A percentile compares a stretch with the other conserved stretches of the same genome.
Conservation (phyloP, 2,888 invertebrate species). For the Xanthorhoe designata region DNA sequence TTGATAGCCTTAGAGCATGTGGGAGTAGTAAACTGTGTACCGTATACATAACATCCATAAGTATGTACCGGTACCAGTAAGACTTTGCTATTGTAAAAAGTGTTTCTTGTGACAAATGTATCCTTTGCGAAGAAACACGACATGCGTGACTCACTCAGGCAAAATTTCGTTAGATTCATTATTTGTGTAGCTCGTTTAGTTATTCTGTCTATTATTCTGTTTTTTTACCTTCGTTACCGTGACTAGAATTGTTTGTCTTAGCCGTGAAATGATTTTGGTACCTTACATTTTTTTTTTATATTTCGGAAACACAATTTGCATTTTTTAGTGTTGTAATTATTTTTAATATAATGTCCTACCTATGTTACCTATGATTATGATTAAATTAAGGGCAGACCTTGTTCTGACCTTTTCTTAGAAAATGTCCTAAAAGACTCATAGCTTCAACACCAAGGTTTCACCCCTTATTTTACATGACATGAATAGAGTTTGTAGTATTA, state of each 20-base stretch:
- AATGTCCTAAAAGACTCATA: slow-evolving; percentile 14
- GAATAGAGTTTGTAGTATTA: slow-evolving; percentile 42
- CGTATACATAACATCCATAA: slow-evolving; percentile 1
- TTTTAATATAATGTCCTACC: too few relatives aligned
- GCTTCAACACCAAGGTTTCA: slow-evolving; percentile 10
- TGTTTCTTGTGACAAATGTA: slow-evolving; percentile 71
- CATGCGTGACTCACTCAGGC: slow-evolving; percentile 68
- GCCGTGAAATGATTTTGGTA: slow-evolving; percentile 1
- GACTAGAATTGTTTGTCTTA: slow-evolving; percentile 44
- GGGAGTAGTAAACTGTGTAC: slow-evolving; percentile 37
- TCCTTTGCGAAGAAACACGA: slow-evolving; percentile 64
- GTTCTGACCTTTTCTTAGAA: slow-evolving; percentile 32
- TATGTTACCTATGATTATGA: slow-evolving; percentile 9
- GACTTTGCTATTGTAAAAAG: slow-evolving; percentile 47
- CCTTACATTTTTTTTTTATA: slow-evolving; percentile 3
- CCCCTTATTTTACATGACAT: slow-evolving; percentile 12
- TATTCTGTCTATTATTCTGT: slow-evolving; percentile 30
- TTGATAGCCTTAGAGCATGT: slow-evolving; percentile 46
- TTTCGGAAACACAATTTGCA: slow-evolving; percentile 15
- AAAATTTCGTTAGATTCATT: slow-evolving; percentile 48
- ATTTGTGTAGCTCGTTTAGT: background rate
- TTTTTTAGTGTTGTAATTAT: slow-evolving; percentile 22
- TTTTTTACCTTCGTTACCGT: slow-evolving; percentile 41
- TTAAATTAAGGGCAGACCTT: slow-evolving; percentile 26
- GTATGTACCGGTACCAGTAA: slow-evolving; percentile 10